Percentiles rank a stretch among this genome's conserved stretches.
phyloP scores from a whole-genome alignment of 2,113 vertebrate species.

The Anguilla rostrata region DNA sequence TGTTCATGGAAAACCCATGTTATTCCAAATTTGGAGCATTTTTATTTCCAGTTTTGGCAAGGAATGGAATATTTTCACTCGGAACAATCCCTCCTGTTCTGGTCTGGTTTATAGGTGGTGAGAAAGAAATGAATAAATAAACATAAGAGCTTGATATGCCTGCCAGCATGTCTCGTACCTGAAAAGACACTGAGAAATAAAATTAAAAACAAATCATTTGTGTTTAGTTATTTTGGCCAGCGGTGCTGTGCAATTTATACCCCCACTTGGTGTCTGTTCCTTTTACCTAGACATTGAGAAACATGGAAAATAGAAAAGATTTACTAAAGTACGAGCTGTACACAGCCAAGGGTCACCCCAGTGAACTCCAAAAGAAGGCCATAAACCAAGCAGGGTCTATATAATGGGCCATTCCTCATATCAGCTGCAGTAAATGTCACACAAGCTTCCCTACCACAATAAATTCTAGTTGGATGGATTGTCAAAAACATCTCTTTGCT shows the following conservation, averaged over 20 bases:
- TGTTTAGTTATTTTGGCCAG: conserved; percentile 10
- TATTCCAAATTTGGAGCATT: not conserved
- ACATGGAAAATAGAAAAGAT: not conserved
- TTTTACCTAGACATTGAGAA: conserved; percentile 5
- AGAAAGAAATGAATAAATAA: not conserved
- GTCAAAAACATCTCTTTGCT: conserved; percentile 19
- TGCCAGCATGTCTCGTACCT: conserved; percentile 4
- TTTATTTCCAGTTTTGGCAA: not conserved
- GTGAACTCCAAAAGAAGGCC: conserved; percentile 8
- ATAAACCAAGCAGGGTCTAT: conserved; percentile 10
- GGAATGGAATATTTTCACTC: not conserved
- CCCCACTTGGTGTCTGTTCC: not conserved
- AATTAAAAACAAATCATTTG: conserved; percentile 10
- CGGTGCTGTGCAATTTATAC: not conserved
- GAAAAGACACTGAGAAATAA: conserved; percentile 2
- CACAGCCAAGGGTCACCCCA: conserved; percentile 12
- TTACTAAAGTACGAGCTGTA: conserved; percentile 7
- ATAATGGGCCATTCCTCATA: conserved; percentile 23
- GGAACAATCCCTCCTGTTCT: not conserved
- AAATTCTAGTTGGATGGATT: conserved; percentile 2
- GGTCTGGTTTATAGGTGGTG: not conserved
- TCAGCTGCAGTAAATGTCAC: conserved; percentile 20
- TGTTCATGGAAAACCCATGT: not conserved
- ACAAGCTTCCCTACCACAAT: not conserved
- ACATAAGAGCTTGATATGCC: not conserved